Evolutionary conservation across 2,113 vertebrate species (phyloP).

Genomic region (Xenus cinereus): DNA sequence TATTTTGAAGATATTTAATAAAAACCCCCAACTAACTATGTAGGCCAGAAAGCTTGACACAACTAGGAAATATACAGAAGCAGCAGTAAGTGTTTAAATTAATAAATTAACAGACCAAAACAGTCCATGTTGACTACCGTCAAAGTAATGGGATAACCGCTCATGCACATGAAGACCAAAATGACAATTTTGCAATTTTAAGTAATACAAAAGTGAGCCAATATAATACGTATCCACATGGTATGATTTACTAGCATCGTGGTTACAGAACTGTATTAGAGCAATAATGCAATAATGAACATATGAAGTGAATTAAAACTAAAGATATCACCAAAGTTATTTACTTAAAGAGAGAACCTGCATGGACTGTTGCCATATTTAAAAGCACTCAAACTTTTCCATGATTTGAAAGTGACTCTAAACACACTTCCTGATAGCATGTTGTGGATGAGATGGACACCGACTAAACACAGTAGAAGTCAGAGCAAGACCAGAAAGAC

Average conservation of each 20-base stretch:
- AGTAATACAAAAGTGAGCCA: background rate
- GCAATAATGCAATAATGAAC: background rate
- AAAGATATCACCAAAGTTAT: background rate
- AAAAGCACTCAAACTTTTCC: background rate
- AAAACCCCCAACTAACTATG: background rate
- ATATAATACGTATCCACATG: background rate
- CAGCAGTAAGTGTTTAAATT: background rate
- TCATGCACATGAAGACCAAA: background rate
- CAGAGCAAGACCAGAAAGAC: background rate
- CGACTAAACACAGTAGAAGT: background rate
- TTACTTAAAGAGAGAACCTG: background rate
- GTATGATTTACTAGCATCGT: background rate
- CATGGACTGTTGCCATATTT: background rate
- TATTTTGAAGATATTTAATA: background rate
- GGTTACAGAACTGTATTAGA: background rate
- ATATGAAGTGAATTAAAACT: background rate
- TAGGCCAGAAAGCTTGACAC: background rate
- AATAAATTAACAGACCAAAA: background rate
- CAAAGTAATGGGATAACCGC: background rate
- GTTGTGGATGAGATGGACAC: background rate
- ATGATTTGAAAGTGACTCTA: background rate
- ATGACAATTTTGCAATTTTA: background rate
- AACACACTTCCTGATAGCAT: background rate
- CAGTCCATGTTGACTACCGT: background rate
- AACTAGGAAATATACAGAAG: background rate